Evolutionary conservation across 2,888 invertebrate species (phyloP), one percentile per base, ranked within the genome.

Genomic region (Drosophila paranaensis): DNA sequence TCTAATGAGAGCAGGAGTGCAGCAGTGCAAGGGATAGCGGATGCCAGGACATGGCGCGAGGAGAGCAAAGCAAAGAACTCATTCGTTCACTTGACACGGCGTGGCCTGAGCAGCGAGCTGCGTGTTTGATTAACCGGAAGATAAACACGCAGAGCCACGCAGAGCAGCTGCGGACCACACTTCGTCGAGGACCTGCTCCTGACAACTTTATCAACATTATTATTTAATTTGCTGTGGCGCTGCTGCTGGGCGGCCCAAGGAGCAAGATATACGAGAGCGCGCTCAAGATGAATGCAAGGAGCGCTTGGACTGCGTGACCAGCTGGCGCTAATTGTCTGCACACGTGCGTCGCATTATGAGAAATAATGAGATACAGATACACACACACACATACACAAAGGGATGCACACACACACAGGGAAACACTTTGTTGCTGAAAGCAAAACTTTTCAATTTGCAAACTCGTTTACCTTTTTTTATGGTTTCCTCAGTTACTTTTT

Each of bases 121-220:
- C 89, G 90, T 86, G 86, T 90, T 90, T 86, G 86, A 86, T 86
- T 90, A 86, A 90, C 89, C 89, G 90, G 82, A 83, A 90, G 86
- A 86, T 90, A 86, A 86, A 90, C 90, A 86, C 90, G 89, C 84
- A 86, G 72, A 66, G 71, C 82, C 51, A 53, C 65, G 62, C 69
- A 73, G 70, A 45, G 35, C 54, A 46, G n/a, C 54, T 45, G 27
- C 35, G 43, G 45, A 57, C 62, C 25, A 37, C 20, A 43, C 20
- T 33, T 46, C 27, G 42, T 50, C 40, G 13, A 54, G 54, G 16
- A 54, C 35, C 25, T 48, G 40, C 58, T 61, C 30, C 51, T 60
- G 71, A 74, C 67, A 88, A 76, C 82, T 84, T 88, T 85, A 84
- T 85, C 90, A 79, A 82, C 84, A 84, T 84, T 88, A 89, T 84